phyloP scores from a whole-genome alignment of 2,888 invertebrate species.

The Lochmaea crataegi region DNA sequence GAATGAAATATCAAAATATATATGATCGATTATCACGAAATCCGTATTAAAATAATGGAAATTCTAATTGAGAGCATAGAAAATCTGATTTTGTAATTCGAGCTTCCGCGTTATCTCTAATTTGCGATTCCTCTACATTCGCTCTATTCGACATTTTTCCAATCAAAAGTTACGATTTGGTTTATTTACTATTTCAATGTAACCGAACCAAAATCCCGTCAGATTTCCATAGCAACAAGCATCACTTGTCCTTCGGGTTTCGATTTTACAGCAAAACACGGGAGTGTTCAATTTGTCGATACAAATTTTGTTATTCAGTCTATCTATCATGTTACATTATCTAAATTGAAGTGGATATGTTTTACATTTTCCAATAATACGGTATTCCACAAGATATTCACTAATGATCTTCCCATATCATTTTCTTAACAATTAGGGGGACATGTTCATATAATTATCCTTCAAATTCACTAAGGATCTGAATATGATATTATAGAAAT shows the following conservation, averaged over 20 bases:
- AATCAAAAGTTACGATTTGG: slow-evolving; percentile 12
- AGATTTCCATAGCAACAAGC: slow-evolving; percentile 23
- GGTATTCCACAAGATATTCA: not conserved
- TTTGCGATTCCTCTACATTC: not conserved
- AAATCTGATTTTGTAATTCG: slow-evolving; percentile 1
- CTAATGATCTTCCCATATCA: not conserved
- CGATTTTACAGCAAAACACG: slow-evolving; percentile 9
- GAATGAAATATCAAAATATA: too few species aligned
- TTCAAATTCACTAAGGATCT: too few species aligned
- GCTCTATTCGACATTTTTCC: slow-evolving; percentile 5
- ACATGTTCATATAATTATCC: too few species aligned
- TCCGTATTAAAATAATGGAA: not conserved
- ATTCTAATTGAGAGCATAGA: not conserved
- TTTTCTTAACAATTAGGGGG: too few species aligned
- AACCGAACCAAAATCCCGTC: slow-evolving; percentile 22
- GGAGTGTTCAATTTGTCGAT: slow-evolving; percentile 4
- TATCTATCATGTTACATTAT: slow-evolving; percentile 1
- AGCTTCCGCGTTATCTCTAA: slow-evolving; percentile 1
- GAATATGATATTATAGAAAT: too few species aligned
- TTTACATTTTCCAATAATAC: not conserved
- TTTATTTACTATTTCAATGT: slow-evolving; percentile 20
- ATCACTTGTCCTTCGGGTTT: slow-evolving; percentile 24
- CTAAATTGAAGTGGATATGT: slow-evolving; percentile 4
- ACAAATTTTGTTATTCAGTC: not conserved
- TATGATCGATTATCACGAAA: not conserved